Evolutionary conservation across 2,888 invertebrate genomes (phyloP).

Genomic region (Drosophila quinaria): DNA sequence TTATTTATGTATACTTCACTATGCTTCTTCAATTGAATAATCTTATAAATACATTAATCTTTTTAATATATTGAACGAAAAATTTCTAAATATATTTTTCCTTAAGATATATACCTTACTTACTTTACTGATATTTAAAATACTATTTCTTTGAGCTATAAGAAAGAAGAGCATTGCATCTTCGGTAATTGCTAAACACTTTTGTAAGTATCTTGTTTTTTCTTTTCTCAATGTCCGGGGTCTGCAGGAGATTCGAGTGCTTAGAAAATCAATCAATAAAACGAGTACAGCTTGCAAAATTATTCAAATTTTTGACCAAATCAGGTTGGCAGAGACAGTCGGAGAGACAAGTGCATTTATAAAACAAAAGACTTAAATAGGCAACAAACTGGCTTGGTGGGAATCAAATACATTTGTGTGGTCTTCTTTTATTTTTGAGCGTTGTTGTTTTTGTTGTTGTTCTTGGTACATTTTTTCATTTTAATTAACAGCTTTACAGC

Average conservation of each 20-base stretch:
- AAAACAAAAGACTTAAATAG: slow-evolving; percentile 65
- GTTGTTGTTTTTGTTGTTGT: slow-evolving; percentile 37
- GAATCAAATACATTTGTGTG: slow-evolving; percentile 60
- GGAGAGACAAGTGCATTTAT: slow-evolving; percentile 60
- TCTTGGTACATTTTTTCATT: slow-evolving; percentile 65
- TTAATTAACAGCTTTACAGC: slow-evolving; percentile 81
- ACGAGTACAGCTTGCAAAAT: slow-evolving; percentile 69
- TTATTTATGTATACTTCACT: too few species aligned
- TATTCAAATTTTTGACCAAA: slow-evolving; percentile 59
- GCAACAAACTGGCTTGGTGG: slow-evolving; percentile 63
- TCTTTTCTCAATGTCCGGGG: slow-evolving; percentile 39
- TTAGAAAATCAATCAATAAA: slow-evolving; percentile 72
- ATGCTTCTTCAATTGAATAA: too few species aligned
- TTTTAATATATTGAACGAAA: too few species aligned
- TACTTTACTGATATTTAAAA: too few species aligned
- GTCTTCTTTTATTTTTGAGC: slow-evolving; percentile 39
- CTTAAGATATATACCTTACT: too few species aligned
- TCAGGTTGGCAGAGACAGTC: slow-evolving; percentile 26
- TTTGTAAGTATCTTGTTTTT: slow-evolving; percentile 11
- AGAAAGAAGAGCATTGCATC: slow-evolving; percentile 15
- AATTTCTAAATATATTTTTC: too few species aligned
- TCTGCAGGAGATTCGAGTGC: slow-evolving; percentile 71
- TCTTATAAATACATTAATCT: too few species aligned
- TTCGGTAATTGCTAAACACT: neutral
- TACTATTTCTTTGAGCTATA: neutral